These are phyloP conservation scores for Eulacestoma nigropectus DNA, from an alignment of 2,113 vertebrate species.

Conservation along the genomic window DNA sequence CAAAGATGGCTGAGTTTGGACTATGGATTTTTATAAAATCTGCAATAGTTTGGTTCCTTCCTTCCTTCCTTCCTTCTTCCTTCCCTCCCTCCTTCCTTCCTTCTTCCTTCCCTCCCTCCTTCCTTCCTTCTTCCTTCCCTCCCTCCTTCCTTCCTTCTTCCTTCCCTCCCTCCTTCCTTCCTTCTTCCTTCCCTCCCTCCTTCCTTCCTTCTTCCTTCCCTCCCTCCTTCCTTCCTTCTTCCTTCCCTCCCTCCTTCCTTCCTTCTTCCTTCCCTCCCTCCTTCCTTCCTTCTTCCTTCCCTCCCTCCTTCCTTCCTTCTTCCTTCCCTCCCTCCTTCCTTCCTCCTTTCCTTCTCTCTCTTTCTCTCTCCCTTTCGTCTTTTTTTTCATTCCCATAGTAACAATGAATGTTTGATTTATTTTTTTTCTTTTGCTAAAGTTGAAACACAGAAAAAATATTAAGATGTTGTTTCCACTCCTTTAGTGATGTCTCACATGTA, in stretches of 20 bases:
- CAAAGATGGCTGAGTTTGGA: conserved; percentile 61
- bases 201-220: not conserved
- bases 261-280: accelerated
- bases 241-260: not conserved
- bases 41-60: not conserved
- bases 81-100: accelerated
- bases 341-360: not conserved
- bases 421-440: conserved; percentile 81
- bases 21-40: conserved; percentile 47
- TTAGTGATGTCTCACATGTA: conserved; percentile 4
- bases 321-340: not conserved
- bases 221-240: not conserved
- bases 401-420: conserved; percentile 19
- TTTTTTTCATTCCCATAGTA: not conserved
- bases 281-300: too few relatives aligned
- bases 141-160: not conserved
- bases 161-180: too few relatives aligned
- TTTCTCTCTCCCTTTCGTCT: not conserved
- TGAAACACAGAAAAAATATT: conserved; percentile 67
- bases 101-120: not conserved
- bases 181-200: not conserved
- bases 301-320: not conserved
- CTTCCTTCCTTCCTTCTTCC: not conserved
- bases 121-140: not conserved
- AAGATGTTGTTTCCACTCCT: conserved; percentile 25